A percentile compares a stretch with the other conserved stretches of the same genome.
Evolutionary conservation across 2,797 vertebrate genomes (phyloP).

Genomic region (Gymnothorax reevesii): DNA sequence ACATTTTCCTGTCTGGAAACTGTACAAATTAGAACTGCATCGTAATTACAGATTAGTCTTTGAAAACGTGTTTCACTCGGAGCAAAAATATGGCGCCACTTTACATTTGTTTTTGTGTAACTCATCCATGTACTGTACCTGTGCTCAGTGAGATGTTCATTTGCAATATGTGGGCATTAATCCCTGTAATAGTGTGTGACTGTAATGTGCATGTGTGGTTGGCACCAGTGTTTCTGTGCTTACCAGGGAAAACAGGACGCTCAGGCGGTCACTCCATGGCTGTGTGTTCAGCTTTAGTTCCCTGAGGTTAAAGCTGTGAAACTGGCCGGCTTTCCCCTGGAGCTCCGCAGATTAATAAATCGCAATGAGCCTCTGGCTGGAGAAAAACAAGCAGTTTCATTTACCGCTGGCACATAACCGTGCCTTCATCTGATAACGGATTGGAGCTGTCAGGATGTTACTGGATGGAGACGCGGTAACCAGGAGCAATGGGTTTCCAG

Average conservation of each 20-base stretch:
- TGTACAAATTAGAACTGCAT: too few relatives aligned
- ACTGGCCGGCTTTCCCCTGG: not conserved
- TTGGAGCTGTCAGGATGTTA: slow-evolving; percentile 54
- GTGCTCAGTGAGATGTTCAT: not conserved
- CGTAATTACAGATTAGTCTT: too few relatives aligned
- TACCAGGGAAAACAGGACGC: not conserved
- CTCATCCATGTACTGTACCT: not conserved
- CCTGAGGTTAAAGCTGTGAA: not conserved
- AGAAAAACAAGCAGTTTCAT: slow-evolving; percentile 54
- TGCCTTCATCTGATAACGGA: slow-evolving; percentile 37
- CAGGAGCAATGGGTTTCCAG: not conserved
- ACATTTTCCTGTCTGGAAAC: too few relatives aligned
- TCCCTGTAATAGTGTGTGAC: not conserved
- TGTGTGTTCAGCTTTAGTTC: slow-evolving; percentile 29
- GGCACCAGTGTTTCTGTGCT: not conserved
- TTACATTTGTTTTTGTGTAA: not conserved
- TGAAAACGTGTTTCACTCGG: too few relatives aligned
- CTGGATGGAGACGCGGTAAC: not conserved
- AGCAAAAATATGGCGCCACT: too few relatives aligned
- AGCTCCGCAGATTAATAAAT: slow-evolving; percentile 64
- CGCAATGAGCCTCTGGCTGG: slow-evolving; percentile 45
- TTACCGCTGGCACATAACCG: slow-evolving; percentile 45
- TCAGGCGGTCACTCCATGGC: slow-evolving; percentile 4
- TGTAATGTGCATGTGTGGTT: not conserved
- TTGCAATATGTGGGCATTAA: not conserved